Conservation (phyloP, 1,140 invertebrate genomes). For the Himalopsyche phryganea region DNA sequence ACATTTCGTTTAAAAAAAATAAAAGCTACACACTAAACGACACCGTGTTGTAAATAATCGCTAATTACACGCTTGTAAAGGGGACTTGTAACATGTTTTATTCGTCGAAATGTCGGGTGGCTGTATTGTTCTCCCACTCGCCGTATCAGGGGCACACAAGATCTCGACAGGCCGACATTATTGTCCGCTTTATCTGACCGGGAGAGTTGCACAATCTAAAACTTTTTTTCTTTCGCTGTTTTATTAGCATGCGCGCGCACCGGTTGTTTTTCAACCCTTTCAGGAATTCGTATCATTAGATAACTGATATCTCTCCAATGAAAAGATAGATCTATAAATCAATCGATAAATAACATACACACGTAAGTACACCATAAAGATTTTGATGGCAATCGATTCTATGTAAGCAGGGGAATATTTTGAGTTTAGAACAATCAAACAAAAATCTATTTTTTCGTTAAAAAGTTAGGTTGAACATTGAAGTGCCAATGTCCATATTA, state of each 20-base stretch:
- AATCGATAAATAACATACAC: too few species aligned
- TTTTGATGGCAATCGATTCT: too few species aligned
- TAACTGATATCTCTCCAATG: too few species aligned
- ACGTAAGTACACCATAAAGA: too few species aligned
- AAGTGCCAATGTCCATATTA: too few species aligned
- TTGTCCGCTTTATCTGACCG: conserved; percentile 13
- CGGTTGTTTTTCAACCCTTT: conserved; percentile 2
- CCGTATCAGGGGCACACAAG: conserved; percentile 10
- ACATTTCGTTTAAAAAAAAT: too few species aligned
- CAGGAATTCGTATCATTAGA: too few species aligned
- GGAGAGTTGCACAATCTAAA: conserved; percentile 18
- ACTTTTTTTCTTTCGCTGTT: conserved; percentile 7
- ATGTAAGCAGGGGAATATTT: too few species aligned
- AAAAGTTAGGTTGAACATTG: too few species aligned
- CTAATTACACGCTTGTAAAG: conserved; percentile 29
- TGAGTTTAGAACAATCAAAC: too few species aligned
- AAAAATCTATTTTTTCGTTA: too few species aligned
- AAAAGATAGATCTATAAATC: too few species aligned
- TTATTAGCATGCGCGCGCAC: conserved; percentile 16
- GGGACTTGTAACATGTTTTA: conserved; percentile 17
- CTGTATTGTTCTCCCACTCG: conserved; percentile 18
- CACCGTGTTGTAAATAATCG: conserved; percentile 21
- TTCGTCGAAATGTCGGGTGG: conserved; percentile 13
- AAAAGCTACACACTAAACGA: conserved; percentile 1
- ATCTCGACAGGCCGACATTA: conserved; percentile 18